Evolutionary conservation across 1,140 invertebrate genomes (phyloP), one percentile per base, ranked within the genome.

Genomic region (Papilio aristodemus): DNA sequence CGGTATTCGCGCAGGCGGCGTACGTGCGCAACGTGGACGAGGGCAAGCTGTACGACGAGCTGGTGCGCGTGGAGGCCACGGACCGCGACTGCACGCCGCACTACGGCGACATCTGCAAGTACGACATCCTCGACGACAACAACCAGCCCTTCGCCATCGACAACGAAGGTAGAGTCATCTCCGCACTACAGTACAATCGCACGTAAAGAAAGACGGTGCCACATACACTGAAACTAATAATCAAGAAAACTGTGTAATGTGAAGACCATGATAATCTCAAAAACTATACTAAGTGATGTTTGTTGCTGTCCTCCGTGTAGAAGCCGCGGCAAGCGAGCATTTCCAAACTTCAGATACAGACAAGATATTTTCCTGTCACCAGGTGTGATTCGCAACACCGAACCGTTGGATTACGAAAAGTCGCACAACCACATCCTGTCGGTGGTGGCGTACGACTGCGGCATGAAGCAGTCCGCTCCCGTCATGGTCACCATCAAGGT

Each of bases 381-480:
- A 95, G 95, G 96, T 67, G 95, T 95, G 10, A 96, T 99, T 66
- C 94, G 95, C 54, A 99, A 99, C 87, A 98, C 97, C 1, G 96
- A 97, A 79, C 95, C 96, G 0, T 89, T 99, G 73, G 96, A 98
- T 68, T 98, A 98, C 90, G 96, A 97, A 82, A 93, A 95, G 39
- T 97, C 96, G 0, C 97, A 98, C 90, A 99, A 99, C 90, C 97
- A 98, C 89, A 99, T 99, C 72, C 92, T 99, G n/a, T 96, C 96
- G 11, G 97, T 99, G 37, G 97, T 98, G n/a, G 98, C 98, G 0
- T 98, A 97, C 84, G 98, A 99, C 86, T 99, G 98, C 84, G 97
- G 97, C 13, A 98, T 97, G 95, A 97, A 97, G 83, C 94, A 95
- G 81, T 95, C 95, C 0, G 93, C 96, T 6, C 97, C 97, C 0